Base-by-base conservation (phyloP, 1,140 invertebrate genomes). In the Artemia franciscana region DNA sequence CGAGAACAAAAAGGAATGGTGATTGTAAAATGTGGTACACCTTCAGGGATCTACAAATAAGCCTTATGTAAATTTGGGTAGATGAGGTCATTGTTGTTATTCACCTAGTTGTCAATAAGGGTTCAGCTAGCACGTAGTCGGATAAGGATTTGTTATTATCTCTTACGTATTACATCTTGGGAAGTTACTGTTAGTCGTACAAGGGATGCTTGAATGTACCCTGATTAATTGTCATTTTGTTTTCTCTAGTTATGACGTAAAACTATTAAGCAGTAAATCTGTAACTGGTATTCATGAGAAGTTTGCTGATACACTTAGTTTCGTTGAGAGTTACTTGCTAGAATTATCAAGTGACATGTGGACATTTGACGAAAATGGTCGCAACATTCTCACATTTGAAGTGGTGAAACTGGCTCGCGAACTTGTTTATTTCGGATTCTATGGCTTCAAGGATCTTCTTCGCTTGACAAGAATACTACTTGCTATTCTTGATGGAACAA, bases 381-480 rank as follows among this genome's bases (percentile, higher is more conserved):
- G 96, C 73, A 98, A 97, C 73, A 95, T 96, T 71, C 78, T 97
- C 0, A 96, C 93, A 1, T 96, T 90, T 75, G 91, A 97, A 78
- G 88, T 86, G 71, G 91, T 99, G 1, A 98, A 96, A 74, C 73
- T 99, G 62, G 93, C 93, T 5, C 81, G 92, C 65, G 88, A 98
- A 70, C 76, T 99, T 64, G 96, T 98, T 59, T 96, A 97, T 72
- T 99, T 99, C 78, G 95, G 95, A 23, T 99, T 98, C 77, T 96
- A 91, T 76, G 91, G 89, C 73, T 98, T 98, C 73, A 90, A 85
- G 73, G 91, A 97, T 75, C 77, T 99, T 12, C 76, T 98, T 15
- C 79, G 89, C 62, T 75, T 99, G 64, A 95, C 93, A 0, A 93
- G 94, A 77, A 98, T 91, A 0, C 73, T 99, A 25, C 80, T 98